These are phyloP conservation scores for Phocoena phocoena DNA, from an alignment of 2,113 vertebrate species.

Conservation along the genomic window DNA sequence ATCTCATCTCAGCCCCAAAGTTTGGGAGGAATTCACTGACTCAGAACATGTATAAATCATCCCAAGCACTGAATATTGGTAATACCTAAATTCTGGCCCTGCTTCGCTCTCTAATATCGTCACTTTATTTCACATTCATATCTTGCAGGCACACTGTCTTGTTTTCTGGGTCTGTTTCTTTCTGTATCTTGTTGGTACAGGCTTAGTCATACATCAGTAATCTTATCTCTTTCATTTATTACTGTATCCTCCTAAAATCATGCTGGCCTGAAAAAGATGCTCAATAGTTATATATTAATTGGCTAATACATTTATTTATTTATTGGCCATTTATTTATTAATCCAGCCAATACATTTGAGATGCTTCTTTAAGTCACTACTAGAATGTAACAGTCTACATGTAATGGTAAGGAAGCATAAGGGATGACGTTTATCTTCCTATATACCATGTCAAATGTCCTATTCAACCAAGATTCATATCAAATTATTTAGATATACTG, in stretches of 20 bases:
- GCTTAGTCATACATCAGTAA: background rate
- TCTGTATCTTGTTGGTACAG: background rate
- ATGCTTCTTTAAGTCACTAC: background rate
- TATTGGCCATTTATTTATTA: background rate
- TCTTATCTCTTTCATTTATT: background rate
- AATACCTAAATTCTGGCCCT: background rate
- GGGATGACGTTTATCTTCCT: background rate
- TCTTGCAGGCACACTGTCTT: background rate
- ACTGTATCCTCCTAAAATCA: background rate
- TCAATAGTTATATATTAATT: background rate
- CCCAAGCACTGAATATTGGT: background rate
- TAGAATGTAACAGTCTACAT: background rate
- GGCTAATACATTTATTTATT: background rate
- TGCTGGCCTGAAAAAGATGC: background rate
- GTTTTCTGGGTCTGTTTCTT: background rate
- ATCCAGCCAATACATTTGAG: background rate
- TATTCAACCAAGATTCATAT: background rate
- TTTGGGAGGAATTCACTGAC: background rate
- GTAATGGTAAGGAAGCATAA: background rate
- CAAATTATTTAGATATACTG: background rate
- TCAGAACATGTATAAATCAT: background rate
- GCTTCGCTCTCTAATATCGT: background rate
- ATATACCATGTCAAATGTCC: background rate
- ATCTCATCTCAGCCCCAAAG: background rate
- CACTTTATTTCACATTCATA: background rate